Conservation (phyloP, 2,113 vertebrate species). For the Cairina moschata region DNA sequence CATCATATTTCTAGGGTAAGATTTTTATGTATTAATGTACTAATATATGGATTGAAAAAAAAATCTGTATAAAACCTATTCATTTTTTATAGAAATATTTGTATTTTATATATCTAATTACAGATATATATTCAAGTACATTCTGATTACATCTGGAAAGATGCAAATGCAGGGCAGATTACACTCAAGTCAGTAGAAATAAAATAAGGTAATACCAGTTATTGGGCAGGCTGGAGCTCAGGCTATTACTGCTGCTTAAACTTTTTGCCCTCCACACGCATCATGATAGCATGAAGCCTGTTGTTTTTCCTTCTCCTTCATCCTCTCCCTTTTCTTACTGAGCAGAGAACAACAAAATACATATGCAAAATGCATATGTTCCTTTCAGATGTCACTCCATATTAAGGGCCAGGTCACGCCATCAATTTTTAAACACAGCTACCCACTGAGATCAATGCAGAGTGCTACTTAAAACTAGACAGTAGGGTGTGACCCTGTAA, state of each 20-base stretch:
- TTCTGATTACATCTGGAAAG: neutral
- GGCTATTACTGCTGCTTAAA: neutral
- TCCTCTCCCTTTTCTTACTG: neutral
- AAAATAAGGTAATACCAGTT: neutral
- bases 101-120: neutral
- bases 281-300: neutral
- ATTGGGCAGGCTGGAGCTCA: neutral
- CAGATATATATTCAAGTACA: neutral
- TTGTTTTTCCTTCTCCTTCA: neutral
- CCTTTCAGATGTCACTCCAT: neutral
- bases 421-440: slow-evolving; percentile 55
- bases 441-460: slow-evolving; percentile 46
- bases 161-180: neutral
- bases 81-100: neutral
- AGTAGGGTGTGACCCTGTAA: slow-evolving; percentile 14
- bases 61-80: neutral
- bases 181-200: neutral
- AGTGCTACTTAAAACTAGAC: slow-evolving; percentile 14
- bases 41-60: neutral
- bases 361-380: neutral
- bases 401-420: slow-evolving; percentile 23
- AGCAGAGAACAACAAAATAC: slow-evolving; percentile 7
- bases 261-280: neutral
- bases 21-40: neutral
- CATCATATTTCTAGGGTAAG: neutral